These are phyloP conservation scores for mouse (Mus musculus) DNA, from an alignment of 2,113 vertebrate genomes.

Conservation along the genomic window DNA sequence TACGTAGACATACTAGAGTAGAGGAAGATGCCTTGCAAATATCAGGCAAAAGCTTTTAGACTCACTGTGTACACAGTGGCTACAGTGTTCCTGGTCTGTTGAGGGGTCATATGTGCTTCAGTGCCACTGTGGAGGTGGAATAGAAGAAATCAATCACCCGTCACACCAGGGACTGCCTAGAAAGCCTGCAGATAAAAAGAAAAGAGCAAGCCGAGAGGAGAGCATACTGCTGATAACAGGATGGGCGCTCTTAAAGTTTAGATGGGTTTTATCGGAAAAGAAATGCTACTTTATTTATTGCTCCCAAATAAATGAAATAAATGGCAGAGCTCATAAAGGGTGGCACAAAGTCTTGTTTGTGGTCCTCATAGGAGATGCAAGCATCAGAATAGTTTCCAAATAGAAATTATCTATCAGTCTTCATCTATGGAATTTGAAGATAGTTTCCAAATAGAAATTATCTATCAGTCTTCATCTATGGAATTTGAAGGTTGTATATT, in stretches of 20 bases:
- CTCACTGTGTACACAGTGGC: rapidly evolving
- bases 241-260: background rate
- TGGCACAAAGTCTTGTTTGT: background rate
- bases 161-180: background rate
- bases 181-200: background rate
- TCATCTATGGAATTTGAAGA: background rate
- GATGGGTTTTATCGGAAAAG: background rate
- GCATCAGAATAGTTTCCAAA: slow-evolving; percentile 2
- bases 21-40: background rate
- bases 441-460: slow-evolving; percentile 13
- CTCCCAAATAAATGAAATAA: slow-evolving; percentile 34
- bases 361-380: background rate
- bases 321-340: background rate
- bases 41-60: background rate
- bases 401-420: background rate
- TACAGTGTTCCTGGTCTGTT: rapidly evolving
- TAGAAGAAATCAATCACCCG: background rate
- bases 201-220: background rate
- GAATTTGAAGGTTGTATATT: background rate
- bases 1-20: background rate
- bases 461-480: background rate
- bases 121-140: background rate
- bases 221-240: background rate
- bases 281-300: background rate
- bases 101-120: background rate